phyloP scores from a whole-genome alignment of 2,113 vertebrate genomes.

The Peromyscus maniculatus region DNA sequence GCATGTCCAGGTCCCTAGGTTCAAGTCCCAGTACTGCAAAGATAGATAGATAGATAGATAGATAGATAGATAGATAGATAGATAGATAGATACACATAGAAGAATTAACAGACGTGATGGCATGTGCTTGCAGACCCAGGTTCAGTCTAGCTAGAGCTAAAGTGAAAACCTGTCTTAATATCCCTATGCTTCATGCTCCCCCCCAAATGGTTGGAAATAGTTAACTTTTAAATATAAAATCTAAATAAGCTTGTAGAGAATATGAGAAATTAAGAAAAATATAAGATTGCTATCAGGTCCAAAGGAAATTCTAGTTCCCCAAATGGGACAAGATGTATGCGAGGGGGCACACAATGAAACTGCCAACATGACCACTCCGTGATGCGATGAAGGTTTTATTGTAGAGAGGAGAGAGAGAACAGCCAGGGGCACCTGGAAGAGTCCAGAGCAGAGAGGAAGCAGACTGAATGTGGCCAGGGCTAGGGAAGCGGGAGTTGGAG shows the following conservation, averaged over 20 bases:
- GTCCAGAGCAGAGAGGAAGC: background rate
- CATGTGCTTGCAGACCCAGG: background rate
- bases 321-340: background rate
- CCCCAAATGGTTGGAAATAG: background rate
- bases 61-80: no score
- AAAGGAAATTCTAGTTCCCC: background rate
- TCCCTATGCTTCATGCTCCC: background rate
- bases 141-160: background rate
- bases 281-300: background rate
- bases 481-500: background rate
- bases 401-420: background rate
- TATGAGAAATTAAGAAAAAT: conserved; percentile 21
- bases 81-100: background rate
- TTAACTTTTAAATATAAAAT: background rate
- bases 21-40: background rate
- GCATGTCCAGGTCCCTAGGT: background rate
- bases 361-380: background rate
- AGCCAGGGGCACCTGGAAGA: background rate
- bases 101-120: background rate
- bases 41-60: background rate
- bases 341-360: background rate
- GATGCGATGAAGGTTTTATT: background rate
- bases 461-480: background rate
- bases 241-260: background rate
- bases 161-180: background rate